A percentile compares a stretch with the other conserved stretches of the same genome.
Conservation (phyloP, 2,113 vertebrate genomes). For the Bungarus multicinctus region DNA sequence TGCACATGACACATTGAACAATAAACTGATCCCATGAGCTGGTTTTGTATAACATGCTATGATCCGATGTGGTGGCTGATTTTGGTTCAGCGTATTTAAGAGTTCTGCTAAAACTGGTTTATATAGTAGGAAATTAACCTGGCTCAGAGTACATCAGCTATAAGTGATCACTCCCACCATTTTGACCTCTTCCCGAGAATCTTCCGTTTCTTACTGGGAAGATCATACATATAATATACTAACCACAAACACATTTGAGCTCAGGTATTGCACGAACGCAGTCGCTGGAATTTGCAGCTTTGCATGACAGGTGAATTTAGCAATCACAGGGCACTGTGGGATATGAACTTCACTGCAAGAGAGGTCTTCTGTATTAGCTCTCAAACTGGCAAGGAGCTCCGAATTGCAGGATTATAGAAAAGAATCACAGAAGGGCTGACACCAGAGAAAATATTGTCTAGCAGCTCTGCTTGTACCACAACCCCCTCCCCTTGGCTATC, state of each 20-base stretch:
- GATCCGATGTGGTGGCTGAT: not conserved
- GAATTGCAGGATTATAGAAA: not conserved
- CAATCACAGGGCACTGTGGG: not conserved
- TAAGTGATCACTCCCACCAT: not conserved
- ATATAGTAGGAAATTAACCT: not conserved
- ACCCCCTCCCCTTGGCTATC: not conserved
- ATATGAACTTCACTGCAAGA: not conserved
- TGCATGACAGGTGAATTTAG: not conserved
- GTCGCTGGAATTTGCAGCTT: not conserved
- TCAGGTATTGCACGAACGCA: not conserved
- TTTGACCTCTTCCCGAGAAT: not conserved
- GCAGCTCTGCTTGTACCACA: not conserved
- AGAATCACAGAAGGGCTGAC: not conserved
- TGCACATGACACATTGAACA: not conserved
- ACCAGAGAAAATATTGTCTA: not conserved
- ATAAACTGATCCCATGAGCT: not conserved
- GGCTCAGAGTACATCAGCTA: not conserved
- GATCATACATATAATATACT: not conserved
- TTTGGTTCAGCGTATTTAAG: not conserved
- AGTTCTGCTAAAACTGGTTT: not conserved
- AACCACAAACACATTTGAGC: not conserved
- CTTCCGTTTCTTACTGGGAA: not conserved
- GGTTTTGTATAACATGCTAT: not conserved
- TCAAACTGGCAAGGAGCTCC: not conserved
- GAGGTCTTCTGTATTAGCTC: not conserved